Evolutionary conservation across 2,113 vertebrate species (phyloP).

Genomic region (Chionodraco myersi): DNA sequence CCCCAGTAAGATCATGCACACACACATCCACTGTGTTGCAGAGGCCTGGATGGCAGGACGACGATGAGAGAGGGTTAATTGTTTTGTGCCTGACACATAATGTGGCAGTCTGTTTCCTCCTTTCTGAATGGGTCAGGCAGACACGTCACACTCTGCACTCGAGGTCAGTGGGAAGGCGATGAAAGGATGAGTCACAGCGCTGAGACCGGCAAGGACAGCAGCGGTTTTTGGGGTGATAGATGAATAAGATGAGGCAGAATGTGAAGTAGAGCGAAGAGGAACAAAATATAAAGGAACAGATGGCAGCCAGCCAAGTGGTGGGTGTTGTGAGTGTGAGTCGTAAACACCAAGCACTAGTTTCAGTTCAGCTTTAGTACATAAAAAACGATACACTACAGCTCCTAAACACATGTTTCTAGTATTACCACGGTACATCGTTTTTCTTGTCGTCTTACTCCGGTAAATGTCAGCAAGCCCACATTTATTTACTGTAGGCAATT

Average conservation of each 20-base stretch:
- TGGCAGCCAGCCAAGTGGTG: neutral
- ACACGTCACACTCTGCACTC: conserved; percentile 48
- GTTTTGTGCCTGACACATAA: conserved; percentile 62
- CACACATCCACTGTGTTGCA: conserved; percentile 36
- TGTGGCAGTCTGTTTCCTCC: conserved; percentile 63
- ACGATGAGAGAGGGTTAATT: conserved; percentile 55
- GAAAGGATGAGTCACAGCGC: conserved; percentile 37
- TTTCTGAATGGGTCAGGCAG: conserved; percentile 26
- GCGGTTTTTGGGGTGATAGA: neutral
- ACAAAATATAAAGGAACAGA: neutral
- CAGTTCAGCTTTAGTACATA: neutral
- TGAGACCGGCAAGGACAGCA: neutral
- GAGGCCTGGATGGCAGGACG: conserved; percentile 12
- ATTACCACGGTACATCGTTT: neutral
- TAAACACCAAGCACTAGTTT: neutral
- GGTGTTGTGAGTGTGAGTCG: neutral
- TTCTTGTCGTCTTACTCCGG: neutral
- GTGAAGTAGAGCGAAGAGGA: neutral
- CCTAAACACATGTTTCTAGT: neutral
- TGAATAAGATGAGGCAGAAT: conserved; percentile 11
- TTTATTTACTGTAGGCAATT: neutral
- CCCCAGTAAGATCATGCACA: conserved; percentile 27
- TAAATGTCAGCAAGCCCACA: neutral
- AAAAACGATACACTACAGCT: neutral
- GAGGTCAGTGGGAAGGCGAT: conserved; percentile 36